Evolutionary conservation across 2,113 vertebrate species (phyloP).

Genomic region (Menidia beryllina): DNA sequence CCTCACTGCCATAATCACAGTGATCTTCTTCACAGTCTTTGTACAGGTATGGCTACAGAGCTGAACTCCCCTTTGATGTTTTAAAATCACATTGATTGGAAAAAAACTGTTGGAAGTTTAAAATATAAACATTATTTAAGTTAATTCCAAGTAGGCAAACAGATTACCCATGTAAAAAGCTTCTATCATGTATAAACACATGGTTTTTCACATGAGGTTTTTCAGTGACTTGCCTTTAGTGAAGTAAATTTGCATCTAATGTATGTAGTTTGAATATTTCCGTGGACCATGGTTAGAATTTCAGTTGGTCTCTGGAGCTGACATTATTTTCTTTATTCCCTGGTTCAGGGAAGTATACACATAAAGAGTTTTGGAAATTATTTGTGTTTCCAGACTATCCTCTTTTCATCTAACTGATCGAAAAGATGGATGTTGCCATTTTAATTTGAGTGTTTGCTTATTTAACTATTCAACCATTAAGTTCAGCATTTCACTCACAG

Average conservation of each 20-base stretch:
- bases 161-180: too few species aligned
- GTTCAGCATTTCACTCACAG: not conserved
- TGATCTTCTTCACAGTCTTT: conserved; percentile 99
- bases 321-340: too few species aligned
- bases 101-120: not conserved
- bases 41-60: conserved; percentile 87
- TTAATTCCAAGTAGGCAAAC: too few species aligned
- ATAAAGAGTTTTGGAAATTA: not conserved
- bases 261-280: conserved; percentile 23
- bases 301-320: not conserved
- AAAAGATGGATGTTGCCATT: not conserved
- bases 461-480: not conserved
- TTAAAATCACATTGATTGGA: not conserved
- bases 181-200: not conserved
- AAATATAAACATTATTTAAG: too few species aligned
- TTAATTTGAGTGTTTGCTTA: too few species aligned
- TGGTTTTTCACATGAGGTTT: too few species aligned
- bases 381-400: not conserved
- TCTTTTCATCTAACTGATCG: not conserved
- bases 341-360: not conserved
- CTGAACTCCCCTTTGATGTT: not conserved
- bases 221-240: conserved; percentile 12
- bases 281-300: not conserved
- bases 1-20: conserved; percentile 97
- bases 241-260: conserved; percentile 30